phyloP scores from a whole-genome alignment of 2,797 vertebrate species.

The Lateolabrax maculatus region DNA sequence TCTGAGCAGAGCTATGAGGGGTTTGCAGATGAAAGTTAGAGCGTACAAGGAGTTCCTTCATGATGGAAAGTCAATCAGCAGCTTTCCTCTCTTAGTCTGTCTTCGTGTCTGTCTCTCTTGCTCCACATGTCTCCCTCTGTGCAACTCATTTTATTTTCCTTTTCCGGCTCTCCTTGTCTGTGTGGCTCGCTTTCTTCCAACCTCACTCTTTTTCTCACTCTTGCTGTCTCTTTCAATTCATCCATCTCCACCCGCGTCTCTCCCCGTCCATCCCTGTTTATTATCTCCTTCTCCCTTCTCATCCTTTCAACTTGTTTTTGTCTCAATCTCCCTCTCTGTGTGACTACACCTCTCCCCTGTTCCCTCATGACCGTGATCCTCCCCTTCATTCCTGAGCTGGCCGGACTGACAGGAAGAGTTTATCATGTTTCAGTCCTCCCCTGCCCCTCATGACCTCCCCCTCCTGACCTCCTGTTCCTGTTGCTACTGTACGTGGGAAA shows the following conservation, averaged over 20 bases:
- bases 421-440: slow-evolving; percentile 56
- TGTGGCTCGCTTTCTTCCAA: not conserved
- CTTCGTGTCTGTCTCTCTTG: not conserved
- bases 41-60: slow-evolving; percentile 68
- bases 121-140: not conserved
- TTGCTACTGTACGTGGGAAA: slow-evolving; percentile 57
- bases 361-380: not conserved
- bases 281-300: slow-evolving; percentile 19
- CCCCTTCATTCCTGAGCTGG: slow-evolving; percentile 65
- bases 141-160: not conserved
- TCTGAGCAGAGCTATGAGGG: slow-evolving; percentile 46
- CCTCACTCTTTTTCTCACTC: slow-evolving; percentile 7
- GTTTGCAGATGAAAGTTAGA: slow-evolving; percentile 49
- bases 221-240: slow-evolving; percentile 3
- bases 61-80: slow-evolving; percentile 53
- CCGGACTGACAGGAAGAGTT: slow-evolving; percentile 56
- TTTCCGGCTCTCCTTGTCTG: not conserved
- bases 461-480: slow-evolving; percentile 36
- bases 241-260: slow-evolving; percentile 1
- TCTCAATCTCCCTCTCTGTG: not conserved
- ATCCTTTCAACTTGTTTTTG: slow-evolving; percentile 3
- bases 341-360: slow-evolving; percentile 21
- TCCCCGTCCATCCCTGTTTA: slow-evolving; percentile 25
- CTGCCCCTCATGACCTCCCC: slow-evolving; percentile 32
- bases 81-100: slow-evolving; percentile 8